Conservation (phyloP, 2,797 vertebrate genomes). For the Chloroceryle amazona region DNA sequence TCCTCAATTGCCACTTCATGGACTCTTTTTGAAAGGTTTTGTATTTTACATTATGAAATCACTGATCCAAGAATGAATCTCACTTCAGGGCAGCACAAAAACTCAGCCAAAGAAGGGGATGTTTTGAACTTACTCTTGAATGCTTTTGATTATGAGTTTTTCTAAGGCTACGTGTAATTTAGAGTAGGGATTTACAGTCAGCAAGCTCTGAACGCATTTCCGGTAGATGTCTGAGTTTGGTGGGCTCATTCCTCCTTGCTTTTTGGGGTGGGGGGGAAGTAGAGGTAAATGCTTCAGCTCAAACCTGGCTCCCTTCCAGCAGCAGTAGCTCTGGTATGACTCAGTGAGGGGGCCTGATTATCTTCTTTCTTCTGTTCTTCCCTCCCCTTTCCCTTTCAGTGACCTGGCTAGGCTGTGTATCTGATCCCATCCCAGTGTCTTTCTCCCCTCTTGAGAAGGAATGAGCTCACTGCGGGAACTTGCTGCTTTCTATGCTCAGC, state of each 20-base stretch:
- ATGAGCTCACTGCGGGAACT: background rate
- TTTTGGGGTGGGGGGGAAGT: background rate
- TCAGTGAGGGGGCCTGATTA: conserved; percentile 51
- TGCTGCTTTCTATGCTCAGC: accelerated
- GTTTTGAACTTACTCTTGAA: background rate
- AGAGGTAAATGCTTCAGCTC: background rate
- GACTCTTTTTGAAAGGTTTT: background rate
- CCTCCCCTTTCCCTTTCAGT: conserved; percentile 8
- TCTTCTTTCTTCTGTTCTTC: conserved; percentile 42
- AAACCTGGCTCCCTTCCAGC: conserved; percentile 41
- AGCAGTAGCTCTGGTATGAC: conserved; percentile 69
- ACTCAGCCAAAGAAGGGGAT: background rate
- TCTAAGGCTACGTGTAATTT: background rate
- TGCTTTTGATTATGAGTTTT: background rate
- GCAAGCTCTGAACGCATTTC: background rate
- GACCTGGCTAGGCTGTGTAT: background rate
- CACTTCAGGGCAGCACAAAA: conserved; percentile 1
- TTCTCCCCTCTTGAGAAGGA: background rate
- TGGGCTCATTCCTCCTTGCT: background rate
- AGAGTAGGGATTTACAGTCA: background rate
- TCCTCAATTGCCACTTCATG: background rate
- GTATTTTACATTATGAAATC: background rate
- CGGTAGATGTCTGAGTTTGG: background rate
- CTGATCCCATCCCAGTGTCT: background rate
- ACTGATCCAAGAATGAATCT: background rate